phyloP scores from a whole-genome alignment of 2,888 invertebrate species.

The Heteromyza rotundicornis region DNA sequence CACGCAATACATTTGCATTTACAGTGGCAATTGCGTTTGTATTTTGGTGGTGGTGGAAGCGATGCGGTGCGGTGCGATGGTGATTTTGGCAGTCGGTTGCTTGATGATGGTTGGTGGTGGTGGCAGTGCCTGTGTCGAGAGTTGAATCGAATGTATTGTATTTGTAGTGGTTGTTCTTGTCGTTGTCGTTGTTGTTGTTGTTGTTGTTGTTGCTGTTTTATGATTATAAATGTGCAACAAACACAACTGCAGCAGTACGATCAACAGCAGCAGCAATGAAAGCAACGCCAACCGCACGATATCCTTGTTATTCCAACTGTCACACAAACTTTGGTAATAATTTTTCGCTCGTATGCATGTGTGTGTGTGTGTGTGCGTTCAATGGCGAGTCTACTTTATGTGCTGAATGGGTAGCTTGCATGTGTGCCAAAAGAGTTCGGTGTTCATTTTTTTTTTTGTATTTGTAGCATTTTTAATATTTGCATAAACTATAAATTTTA shows the following conservation, averaged over 20 bases:
- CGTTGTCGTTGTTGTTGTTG: slow-evolving; percentile 3
- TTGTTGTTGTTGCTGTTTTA: slow-evolving; percentile 11
- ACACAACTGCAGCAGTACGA: not conserved
- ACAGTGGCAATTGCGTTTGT: slow-evolving; percentile 3
- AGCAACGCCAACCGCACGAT: slow-evolving; percentile 2
- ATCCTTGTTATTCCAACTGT: slow-evolving; percentile 39
- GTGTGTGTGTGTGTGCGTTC: slow-evolving; percentile 25
- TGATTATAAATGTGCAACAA: slow-evolving; percentile 3
- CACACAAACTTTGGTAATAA: slow-evolving; percentile 43
- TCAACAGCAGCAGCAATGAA: too few species aligned
- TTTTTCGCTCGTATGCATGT: slow-evolving; percentile 28
- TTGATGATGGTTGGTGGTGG: too few species aligned
- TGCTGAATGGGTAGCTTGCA: slow-evolving; percentile 53
- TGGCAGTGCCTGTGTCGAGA: too few species aligned
- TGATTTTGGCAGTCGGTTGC: too few species aligned
- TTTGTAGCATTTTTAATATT: not conserved
- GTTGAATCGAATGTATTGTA: not conserved
- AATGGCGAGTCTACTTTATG: slow-evolving; percentile 53
- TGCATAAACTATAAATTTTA: slow-evolving; percentile 4
- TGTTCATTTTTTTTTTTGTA: not conserved
- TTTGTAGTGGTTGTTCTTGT: not conserved
- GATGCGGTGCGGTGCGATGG: not conserved
- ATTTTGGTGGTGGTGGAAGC: slow-evolving; percentile 2
- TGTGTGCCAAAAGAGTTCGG: slow-evolving; percentile 26
- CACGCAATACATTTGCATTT: slow-evolving; percentile 18